Evolutionary conservation across 2,797 vertebrate genomes (phyloP), one percentile per base, ranked within the genome.

Genomic region (Anas bahamensis): DNA sequence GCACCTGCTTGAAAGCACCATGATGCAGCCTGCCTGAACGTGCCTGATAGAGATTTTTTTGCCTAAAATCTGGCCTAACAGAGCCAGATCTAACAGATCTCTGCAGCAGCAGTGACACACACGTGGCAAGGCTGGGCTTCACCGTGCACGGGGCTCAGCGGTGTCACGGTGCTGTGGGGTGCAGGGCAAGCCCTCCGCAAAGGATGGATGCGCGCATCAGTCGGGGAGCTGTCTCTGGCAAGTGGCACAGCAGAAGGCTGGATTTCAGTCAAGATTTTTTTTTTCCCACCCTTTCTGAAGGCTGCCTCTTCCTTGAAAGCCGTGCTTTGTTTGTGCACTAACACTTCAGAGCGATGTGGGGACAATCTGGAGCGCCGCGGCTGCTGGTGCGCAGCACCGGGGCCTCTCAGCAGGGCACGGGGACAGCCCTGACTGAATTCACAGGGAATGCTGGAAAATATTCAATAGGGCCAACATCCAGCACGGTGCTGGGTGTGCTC

Each of bases 141-240:
- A 1, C 12, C 11, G 8, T 18, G 13, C 2, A 2, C 11, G 11
- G 50, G 15, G 12, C 13, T 64, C 28, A 64, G 28, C 18, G 15
- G 13, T 15, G 61, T 28, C 22, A 21, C 2, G 18, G 28, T 29
- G 61, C 61, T 22, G 28, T 4, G 18, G 28, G 39, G 7, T 41
- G 39, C 13, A 3, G 61, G 61, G 18, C 39, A 39, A 42, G 12
- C 39, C 18, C 60, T 63, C 39, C 21, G 18, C 21, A 39, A 52
- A 86, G 3, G 42, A 39, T 53, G 26, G 46, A 24, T 0, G 0
- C 2, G 11, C 0, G 7, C 1, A 0, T 19, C 0, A 0, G 10
- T 17, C 10, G 21, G 52, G 18, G 57, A 57, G 13, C 31, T 52
- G 55, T 37, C 37, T 68, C 3, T 3, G 24, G 13, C 26, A 17